These are phyloP conservation scores for Drosophila nigrodunni DNA, from an alignment of 1,140 invertebrate genomes.

Conservation along the genomic window DNA sequence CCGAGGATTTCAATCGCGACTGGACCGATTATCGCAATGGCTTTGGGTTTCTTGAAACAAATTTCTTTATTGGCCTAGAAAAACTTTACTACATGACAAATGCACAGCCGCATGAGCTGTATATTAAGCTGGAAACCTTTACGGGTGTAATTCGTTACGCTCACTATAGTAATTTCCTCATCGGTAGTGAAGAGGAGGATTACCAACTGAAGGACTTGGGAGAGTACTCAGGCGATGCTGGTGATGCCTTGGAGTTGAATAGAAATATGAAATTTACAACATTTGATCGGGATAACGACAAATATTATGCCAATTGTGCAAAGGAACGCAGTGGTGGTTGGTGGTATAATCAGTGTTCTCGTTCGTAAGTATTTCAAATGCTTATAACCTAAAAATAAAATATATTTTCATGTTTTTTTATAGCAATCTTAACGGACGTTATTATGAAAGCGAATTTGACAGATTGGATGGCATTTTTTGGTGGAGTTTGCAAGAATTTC, in stretches of 20 bases:
- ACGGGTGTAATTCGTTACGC: slow-evolving; percentile 12
- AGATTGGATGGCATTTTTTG: slow-evolving; percentile 46
- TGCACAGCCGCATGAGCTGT: slow-evolving; percentile 29
- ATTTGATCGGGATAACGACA: slow-evolving; percentile 41
- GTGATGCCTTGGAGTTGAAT: slow-evolving; percentile 20
- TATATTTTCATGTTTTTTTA: neutral
- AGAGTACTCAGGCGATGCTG: slow-evolving; percentile 21
- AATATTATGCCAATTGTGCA: slow-evolving; percentile 31
- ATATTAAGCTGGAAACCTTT: slow-evolving; percentile 28
- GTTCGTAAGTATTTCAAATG: slow-evolving; percentile 25
- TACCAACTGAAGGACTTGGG: slow-evolving; percentile 20
- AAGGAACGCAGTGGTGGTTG: slow-evolving; percentile 19
- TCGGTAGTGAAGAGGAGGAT: slow-evolving; percentile 22
- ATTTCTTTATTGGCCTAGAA: slow-evolving; percentile 32
- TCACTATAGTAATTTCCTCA: slow-evolving; percentile 27
- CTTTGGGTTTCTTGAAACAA: slow-evolving; percentile 27
- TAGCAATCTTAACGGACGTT: slow-evolving; percentile 42
- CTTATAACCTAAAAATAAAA: neutral
- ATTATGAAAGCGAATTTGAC: slow-evolving; percentile 20
- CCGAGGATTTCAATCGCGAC: slow-evolving; percentile 25
- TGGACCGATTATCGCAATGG: slow-evolving; percentile 36
- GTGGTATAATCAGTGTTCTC: slow-evolving; percentile 43
- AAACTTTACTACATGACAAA: slow-evolving; percentile 33
- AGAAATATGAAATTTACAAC: slow-evolving; percentile 41
- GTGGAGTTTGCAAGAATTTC: slow-evolving; percentile 35